Base-by-base conservation (phyloP, 2,797 vertebrate genomes). In the Myotis daubentonii region DNA sequence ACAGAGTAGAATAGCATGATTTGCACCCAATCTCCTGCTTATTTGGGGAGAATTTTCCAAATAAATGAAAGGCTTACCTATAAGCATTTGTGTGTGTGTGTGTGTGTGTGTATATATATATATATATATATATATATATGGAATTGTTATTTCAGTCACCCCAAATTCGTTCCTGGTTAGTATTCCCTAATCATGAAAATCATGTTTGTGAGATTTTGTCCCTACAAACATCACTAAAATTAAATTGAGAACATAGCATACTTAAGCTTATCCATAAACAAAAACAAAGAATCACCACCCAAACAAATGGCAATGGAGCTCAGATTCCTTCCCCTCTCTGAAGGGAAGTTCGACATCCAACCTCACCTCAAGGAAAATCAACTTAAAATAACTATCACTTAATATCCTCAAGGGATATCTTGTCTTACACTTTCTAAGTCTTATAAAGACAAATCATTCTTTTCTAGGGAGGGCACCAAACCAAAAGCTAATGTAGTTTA, bases 271-370 rank as follows among this genome's bases (percentile, higher is more conserved):
- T 41, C 90, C 60, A 57, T 86, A 93, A 94, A 68, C 38, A 68
- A 53, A 91, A 93, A 57, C n/a, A 71, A 62, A 93, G 5, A 84
- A 38, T 47, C 80, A 36, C 16, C 4, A 22, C 9, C 38, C 78
- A 92, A 30, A 20, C 16, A 38, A 60, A 22, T 10, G 13, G 8
- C 62, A 74, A 3, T 41, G n/a, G 28, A 66, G 28, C 33, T 83
- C 44, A 83, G 47, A 70, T 68, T 72, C 15, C 92, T 85, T 82
- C 53, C 11, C 4, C 87, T 94, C 22, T 79, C 30, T 41, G 16
- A 93, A 78, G 36, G 83, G 41, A 66, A 87, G 28, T 65, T 55
- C 86, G 93, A 79, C 83, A 94, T 90, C 96, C 91, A 94, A 44
- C 13, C 5, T 96, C 60, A 33, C 79, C 41, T 93, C 66, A 84